Conservation (phyloP, 2,113 vertebrate genomes). For the Butorides virescens region DNA sequence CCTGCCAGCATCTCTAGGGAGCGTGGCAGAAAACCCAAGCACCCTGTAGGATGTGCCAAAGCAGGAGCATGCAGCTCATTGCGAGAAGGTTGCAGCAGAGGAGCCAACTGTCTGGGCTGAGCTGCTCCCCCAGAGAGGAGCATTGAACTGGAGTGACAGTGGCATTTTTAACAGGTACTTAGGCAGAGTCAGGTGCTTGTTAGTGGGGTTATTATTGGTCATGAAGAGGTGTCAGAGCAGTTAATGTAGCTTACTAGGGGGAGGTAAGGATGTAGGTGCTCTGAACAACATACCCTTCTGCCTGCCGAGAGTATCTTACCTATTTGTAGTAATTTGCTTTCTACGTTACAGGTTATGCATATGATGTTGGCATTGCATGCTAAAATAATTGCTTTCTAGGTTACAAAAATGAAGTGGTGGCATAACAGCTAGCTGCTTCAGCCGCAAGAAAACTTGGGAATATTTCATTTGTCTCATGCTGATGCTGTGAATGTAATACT, state of each 20-base stretch:
- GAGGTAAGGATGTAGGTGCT: background rate
- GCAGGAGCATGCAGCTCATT: fast-evolving
- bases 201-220: background rate
- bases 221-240: background rate
- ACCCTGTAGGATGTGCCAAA: background rate
- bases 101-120: background rate
- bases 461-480: background rate
- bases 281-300: background rate
- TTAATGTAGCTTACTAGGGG: background rate
- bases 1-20: background rate
- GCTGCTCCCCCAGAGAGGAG: background rate
- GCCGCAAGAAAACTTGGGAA: background rate
- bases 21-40: background rate
- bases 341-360: background rate
- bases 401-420: background rate
- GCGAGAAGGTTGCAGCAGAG: background rate
- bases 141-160: background rate
- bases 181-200: background rate
- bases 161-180: background rate
- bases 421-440: background rate
- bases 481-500: background rate
- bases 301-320: background rate
- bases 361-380: background rate
- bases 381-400: background rate
- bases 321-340: background rate